A percentile compares a stretch with the other conserved stretches of the same genome.
phyloP scores from a whole-genome alignment of 2,113 vertebrate genomes.

The Antennarius striatus region DNA sequence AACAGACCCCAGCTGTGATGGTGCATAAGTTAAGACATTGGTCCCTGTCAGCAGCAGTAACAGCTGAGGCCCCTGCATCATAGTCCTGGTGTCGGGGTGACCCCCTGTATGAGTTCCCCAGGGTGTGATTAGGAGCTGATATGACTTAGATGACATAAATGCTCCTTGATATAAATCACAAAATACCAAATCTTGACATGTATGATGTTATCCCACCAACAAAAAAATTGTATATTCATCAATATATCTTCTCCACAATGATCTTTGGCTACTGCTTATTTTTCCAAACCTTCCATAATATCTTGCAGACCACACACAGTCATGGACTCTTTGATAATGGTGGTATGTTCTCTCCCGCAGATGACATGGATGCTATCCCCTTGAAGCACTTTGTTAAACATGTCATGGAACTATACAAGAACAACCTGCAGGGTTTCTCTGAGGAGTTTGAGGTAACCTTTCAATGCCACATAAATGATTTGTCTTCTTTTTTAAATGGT shows the following conservation, averaged over 20 bases:
- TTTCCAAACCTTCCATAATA: background rate
- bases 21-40: conserved; percentile 57
- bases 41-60: conserved; percentile 33
- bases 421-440: conserved; percentile 95
- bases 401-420: conserved; percentile 93
- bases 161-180: conserved; percentile 53
- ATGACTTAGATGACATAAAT: conserved; percentile 72
- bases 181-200: conserved; percentile 29
- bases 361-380: conserved; percentile 97
- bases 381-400: conserved; percentile 97
- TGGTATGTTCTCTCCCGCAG: conserved; percentile 74
- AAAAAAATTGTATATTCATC: background rate
- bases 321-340: conserved; percentile 1
- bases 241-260: background rate
- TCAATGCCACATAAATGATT: background rate
- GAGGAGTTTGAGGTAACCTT: conserved; percentile 95
- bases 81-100: conserved; percentile 50
- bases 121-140: conserved; percentile 68
- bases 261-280: background rate
- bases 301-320: background rate
- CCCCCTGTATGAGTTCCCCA: conserved; percentile 50
- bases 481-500: background rate
- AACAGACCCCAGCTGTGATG: conserved; percentile 69
- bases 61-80: conserved; percentile 59
- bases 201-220: background rate